Conservation (phyloP, 2,113 vertebrate genomes). For the Chelonoidis abingdonii region DNA sequence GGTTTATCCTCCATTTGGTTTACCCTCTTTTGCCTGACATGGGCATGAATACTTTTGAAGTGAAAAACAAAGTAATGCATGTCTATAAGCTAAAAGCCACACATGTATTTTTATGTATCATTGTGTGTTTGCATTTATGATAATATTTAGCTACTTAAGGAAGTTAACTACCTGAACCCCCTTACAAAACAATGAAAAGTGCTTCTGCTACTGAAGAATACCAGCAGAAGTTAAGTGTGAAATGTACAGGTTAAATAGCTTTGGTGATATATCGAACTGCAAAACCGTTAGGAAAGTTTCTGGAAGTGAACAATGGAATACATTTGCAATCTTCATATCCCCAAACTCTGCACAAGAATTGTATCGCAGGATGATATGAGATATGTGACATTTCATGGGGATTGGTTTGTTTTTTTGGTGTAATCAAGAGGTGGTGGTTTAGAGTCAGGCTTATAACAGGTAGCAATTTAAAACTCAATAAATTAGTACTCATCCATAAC, state of each 20-base stretch:
- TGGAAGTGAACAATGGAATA: conserved; percentile 38
- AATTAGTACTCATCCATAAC: background rate
- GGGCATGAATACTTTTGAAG: conserved; percentile 4
- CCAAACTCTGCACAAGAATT: conserved; percentile 1
- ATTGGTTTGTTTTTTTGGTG: background rate
- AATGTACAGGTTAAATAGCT: background rate
- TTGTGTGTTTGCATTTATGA: conserved; percentile 7
- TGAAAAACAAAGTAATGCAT: too few species aligned
- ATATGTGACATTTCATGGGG: background rate
- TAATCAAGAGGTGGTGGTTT: background rate
- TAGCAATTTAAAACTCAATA: background rate
- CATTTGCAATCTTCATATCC: background rate
- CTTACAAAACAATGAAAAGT: background rate
- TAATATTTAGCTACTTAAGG: background rate
- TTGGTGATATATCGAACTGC: too few species aligned
- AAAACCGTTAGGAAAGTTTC: background rate
- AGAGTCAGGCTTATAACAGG: background rate
- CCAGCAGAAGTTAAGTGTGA: background rate
- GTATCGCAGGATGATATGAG: background rate
- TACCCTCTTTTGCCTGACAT: background rate
- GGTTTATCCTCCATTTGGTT: background rate
- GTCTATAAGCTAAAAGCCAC: too few species aligned
- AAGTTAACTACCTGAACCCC: background rate
- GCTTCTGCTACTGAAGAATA: background rate
- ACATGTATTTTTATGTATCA: too few species aligned